These are phyloP conservation scores for Anneissia japonica DNA, from an alignment of 35 echinoderm and acorn worm genomes.

Conservation along the genomic window DNA sequence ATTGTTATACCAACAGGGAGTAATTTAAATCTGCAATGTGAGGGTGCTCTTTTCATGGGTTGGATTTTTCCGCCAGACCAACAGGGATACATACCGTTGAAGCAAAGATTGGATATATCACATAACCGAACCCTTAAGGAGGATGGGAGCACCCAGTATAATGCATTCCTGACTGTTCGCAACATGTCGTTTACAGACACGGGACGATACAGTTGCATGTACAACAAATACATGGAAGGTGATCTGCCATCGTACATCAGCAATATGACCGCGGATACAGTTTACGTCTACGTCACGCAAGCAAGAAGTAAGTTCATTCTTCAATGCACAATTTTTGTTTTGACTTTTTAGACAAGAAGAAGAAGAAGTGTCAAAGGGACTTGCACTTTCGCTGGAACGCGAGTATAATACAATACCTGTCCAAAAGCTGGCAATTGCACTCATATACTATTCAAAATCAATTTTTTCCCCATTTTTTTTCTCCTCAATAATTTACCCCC, in stretches of 20 bases:
- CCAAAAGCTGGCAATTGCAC: too few species aligned
- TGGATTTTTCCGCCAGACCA: not conserved
- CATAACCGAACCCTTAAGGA: not conserved
- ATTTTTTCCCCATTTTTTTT: too few species aligned
- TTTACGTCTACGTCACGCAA: not conserved
- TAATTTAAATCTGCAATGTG: not conserved
- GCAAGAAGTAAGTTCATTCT: not conserved
- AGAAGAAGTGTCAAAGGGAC: too few species aligned
- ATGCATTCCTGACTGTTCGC: not conserved
- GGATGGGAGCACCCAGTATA: not conserved
- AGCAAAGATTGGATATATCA: not conserved
- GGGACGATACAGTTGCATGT: not conserved
- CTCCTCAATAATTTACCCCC: too few species aligned
- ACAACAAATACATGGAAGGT: not conserved
- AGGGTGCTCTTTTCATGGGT: not conserved
- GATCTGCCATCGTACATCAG: not conserved
- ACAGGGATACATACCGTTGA: not conserved
- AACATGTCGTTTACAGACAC: not conserved
- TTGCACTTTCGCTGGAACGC: too few species aligned
- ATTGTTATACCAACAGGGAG: not conserved
- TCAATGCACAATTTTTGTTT: too few species aligned
- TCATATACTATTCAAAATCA: too few species aligned
- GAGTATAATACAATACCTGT: too few species aligned
- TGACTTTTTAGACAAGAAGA: too few species aligned
- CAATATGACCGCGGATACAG: not conserved